Base-by-base conservation (phyloP, 2,113 vertebrate species). In the Lipophrys pholis region DNA sequence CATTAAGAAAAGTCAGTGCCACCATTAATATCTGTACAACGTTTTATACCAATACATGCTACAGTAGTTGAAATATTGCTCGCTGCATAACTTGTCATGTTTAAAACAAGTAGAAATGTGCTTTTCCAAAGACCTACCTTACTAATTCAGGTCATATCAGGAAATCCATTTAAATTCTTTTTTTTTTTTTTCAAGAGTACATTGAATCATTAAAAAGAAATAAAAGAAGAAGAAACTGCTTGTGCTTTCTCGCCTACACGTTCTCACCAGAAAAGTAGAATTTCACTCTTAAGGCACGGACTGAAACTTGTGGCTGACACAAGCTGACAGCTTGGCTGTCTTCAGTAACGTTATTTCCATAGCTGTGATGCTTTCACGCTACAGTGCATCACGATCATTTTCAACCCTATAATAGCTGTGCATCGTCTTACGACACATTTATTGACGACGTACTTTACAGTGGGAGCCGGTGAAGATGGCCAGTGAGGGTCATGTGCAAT, bases 251-350 rank as follows among this genome's bases (percentile, higher is more conserved):
- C 4, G 21, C 51, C 50, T 55, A 42, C 42, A 15, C 45, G 35
- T 30, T 16, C 51, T 41, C 21, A 30, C 64, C 43, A 67, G 48
- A 49, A 15, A 15, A 54, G 16, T 40, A 48, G 30, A 54, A 54
- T 42, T 35, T 38, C 21, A 49, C 30, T 14, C 16, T 38, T 70
- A 87, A 91, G 87, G 83, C 88, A 89, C 85, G 40, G 58, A 65
- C 53, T 73, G 58, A 78, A 73, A 68, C 3, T 0, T 51, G 68
- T 84, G 54, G 77, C 17, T 53, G 51, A 68, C 8, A 63, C 15
- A 48, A 38, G 15, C 16, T 50, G 48, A 58, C 69, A 16, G 50
- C 9, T 21, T 36, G n/a, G 1, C 9, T 36, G 35, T 68, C 14
- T 42, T 51, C 39, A 30, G 45, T 48, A 41, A 51, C 39, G 60